These are phyloP conservation scores for Spisula solida DNA, from an alignment of 2,888 invertebrate genomes.

Conservation along the genomic window DNA sequence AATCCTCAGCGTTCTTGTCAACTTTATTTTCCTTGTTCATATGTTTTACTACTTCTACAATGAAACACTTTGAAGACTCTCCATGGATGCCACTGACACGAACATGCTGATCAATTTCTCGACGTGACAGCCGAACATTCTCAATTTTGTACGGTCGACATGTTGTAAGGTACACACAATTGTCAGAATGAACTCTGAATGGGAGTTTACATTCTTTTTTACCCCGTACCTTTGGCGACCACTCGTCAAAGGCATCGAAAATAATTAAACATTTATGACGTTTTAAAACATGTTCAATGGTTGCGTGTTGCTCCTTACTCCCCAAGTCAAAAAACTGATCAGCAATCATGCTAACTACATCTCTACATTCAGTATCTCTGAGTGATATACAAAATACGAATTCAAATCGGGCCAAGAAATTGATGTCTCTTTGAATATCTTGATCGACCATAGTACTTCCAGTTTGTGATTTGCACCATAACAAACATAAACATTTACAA, in stretches of 20 bases:
- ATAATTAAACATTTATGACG: background rate
- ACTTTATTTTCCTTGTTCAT: background rate
- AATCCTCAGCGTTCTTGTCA: background rate
- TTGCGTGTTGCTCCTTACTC: background rate
- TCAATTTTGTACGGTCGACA: background rate
- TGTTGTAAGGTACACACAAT: background rate
- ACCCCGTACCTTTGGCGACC: background rate
- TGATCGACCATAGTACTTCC: background rate
- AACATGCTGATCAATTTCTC: background rate
- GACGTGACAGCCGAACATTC: background rate
- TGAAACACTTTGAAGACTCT: background rate
- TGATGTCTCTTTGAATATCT: no score
- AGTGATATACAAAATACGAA: background rate
- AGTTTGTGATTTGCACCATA: background rate
- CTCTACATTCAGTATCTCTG: background rate
- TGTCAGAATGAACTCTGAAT: background rate
- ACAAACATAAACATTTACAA: background rate
- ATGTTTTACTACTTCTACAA: background rate
- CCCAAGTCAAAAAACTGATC: background rate
- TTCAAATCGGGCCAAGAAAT: background rate
- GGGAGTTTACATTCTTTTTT: background rate
- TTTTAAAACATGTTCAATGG: background rate
- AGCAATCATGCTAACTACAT: background rate
- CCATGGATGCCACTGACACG: background rate
- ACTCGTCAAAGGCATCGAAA: background rate